Evolutionary conservation across 2,888 invertebrate species (phyloP).

Genomic region (Parnassius glacialis): DNA sequence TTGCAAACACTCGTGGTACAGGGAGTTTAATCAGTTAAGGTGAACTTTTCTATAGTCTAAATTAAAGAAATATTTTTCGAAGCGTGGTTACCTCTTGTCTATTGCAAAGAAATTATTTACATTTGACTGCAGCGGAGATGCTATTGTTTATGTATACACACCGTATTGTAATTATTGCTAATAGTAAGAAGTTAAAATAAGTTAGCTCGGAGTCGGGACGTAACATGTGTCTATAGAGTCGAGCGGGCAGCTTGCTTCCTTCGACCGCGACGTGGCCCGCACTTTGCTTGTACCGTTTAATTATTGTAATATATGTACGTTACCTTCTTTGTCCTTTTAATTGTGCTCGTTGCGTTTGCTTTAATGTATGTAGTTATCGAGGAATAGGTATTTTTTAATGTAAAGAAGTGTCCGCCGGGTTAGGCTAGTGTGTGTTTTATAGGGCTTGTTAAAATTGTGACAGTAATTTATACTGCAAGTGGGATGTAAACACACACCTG

Average conservation of each 20-base stretch:
- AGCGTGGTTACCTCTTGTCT: conserved; percentile 20
- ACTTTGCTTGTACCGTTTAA: too few species aligned
- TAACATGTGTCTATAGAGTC: too few species aligned
- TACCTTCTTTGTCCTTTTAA: background rate
- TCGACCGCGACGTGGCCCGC: background rate
- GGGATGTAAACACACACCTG: too few species aligned
- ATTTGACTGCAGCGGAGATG: conserved; percentile 20
- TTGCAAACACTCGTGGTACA: background rate
- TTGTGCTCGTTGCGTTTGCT: background rate
- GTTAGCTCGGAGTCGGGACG: background rate
- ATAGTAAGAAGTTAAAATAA: conserved; percentile 1
- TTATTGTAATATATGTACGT: background rate
- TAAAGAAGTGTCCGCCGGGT: too few species aligned
- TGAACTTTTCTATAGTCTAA: conserved; percentile 5
- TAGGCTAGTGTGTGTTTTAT: too few species aligned
- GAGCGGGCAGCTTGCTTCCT: too few species aligned
- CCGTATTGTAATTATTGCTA: conserved; percentile 17
- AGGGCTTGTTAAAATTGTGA: too few species aligned
- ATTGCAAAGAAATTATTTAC: conserved; percentile 27
- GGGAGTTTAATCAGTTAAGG: background rate
- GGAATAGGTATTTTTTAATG: too few species aligned
- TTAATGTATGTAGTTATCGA: too few species aligned
- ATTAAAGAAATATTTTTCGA: conserved; percentile 22
- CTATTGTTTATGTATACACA: conserved; percentile 22
- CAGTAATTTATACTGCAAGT: too few species aligned